A percentile compares a stretch with the other conserved stretches of the same genome.
phyloP scores from a whole-genome alignment of 2,888 invertebrate genomes.

The Acanthacorydalis orientalis region DNA sequence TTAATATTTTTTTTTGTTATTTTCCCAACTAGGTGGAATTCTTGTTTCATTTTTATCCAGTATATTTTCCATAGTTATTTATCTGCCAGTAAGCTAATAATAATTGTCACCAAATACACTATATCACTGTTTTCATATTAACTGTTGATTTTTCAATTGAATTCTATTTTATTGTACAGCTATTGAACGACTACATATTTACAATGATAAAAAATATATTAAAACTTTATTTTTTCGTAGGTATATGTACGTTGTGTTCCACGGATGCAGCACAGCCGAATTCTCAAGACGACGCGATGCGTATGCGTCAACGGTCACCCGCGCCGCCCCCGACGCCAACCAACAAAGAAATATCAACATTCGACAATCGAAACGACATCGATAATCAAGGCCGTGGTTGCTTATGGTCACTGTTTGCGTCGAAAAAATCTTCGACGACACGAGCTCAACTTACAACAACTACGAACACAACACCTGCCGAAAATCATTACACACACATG shows the following conservation, averaged over 20 bases:
- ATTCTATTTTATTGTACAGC: too few species aligned
- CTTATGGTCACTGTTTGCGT: conserved; percentile 24
- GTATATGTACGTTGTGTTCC: conserved; percentile 3
- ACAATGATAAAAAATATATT: not conserved
- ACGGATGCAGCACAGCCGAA: not conserved
- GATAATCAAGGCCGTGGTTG: not conserved
- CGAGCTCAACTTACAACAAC: conserved; percentile 31
- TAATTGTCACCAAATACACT: too few species aligned
- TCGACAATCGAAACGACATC: not conserved
- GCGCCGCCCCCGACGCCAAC: not conserved
- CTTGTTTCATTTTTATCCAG: too few species aligned
- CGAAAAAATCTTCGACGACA: conserved; percentile 11
- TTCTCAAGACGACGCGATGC: not conserved
- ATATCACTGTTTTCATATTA: too few species aligned
- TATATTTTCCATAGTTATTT: too few species aligned
- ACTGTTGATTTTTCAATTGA: too few species aligned
- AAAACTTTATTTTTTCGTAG: not conserved
- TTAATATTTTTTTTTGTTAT: too few species aligned
- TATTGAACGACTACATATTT: not conserved
- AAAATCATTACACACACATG: conserved; percentile 59
- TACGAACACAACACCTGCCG: conserved; percentile 34
- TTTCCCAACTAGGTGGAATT: too few species aligned
- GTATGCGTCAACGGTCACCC: conserved; percentile 4
- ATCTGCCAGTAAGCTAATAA: too few species aligned
- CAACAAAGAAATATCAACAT: not conserved